Evolutionary conservation across 2,888 invertebrate genomes (phyloP).

Genomic region (Seira musarum): DNA sequence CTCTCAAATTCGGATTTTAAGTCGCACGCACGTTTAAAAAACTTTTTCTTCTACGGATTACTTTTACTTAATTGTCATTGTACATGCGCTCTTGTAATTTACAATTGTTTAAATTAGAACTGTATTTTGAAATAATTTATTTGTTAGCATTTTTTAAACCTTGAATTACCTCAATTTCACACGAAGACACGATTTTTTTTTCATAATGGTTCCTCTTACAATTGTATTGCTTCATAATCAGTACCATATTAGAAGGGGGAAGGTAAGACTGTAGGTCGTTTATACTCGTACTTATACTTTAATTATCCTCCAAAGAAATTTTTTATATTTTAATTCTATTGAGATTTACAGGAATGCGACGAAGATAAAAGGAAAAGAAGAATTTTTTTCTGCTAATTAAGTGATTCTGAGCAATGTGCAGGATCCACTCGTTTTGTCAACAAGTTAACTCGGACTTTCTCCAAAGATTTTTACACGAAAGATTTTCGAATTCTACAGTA

Average conservation of each 20-base stretch:
- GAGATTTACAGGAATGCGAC: too few species aligned
- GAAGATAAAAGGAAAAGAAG: too few species aligned
- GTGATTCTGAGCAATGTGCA: conserved; percentile 15
- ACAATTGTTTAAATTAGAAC: too few species aligned
- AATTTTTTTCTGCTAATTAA: neutral
- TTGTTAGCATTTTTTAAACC: too few species aligned
- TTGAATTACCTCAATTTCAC: too few species aligned
- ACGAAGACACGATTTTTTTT: too few species aligned
- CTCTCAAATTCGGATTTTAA: conserved; percentile 37
- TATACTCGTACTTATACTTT: neutral
- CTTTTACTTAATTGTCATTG: neutral
- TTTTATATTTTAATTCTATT: neutral
- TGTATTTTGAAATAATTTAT: too few species aligned
- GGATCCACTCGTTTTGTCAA: conserved; percentile 7
- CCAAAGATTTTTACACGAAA: neutral
- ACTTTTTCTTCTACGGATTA: neutral
- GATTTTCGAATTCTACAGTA: too few species aligned
- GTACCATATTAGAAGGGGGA: too few species aligned
- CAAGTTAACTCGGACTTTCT: neutral
- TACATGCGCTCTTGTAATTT: too few species aligned
- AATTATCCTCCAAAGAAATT: neutral
- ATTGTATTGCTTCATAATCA: neutral
- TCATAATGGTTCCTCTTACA: neutral
- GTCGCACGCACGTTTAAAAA: neutral
- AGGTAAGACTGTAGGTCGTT: neutral